Conservation (phyloP, 2,797 vertebrate genomes). For the Chromobotia macracanthus region DNA sequence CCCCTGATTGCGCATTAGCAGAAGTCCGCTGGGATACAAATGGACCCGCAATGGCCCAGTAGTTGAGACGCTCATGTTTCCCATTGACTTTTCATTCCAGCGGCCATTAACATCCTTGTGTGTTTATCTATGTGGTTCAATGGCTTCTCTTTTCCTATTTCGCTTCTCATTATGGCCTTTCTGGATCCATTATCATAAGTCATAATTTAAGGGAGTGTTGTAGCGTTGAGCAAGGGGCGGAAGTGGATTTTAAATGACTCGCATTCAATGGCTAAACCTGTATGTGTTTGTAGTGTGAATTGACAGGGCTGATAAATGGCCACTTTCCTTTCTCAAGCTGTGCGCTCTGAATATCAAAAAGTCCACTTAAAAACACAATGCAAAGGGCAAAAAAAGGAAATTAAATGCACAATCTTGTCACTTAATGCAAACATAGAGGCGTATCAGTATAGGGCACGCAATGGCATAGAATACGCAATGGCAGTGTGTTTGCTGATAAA, state of each 20-base stretch:
- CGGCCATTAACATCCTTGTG: conserved; percentile 59
- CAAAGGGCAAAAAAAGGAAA: conserved; percentile 47
- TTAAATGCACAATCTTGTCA: conserved; percentile 47
- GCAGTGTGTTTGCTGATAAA: not conserved
- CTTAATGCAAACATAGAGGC: conserved; percentile 37
- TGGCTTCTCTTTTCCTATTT: conserved; percentile 50
- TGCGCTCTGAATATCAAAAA: conserved; percentile 51
- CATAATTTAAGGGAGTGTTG: conserved; percentile 61
- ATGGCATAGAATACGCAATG: not conserved
- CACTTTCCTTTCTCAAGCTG: conserved; percentile 34
- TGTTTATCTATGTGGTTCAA: conserved; percentile 74
- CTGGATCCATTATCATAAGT: conserved; percentile 66
- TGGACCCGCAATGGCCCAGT: conserved; percentile 69
- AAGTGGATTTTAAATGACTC: conserved; percentile 43
- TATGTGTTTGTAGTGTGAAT: conserved; percentile 36
- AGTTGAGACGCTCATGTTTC: conserved; percentile 66
- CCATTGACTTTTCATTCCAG: conserved; percentile 67
- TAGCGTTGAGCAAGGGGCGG: conserved; percentile 22
- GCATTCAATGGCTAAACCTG: conserved; percentile 42
- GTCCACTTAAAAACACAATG: conserved; percentile 51
- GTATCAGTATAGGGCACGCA: conserved; percentile 18
- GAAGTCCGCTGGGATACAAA: conserved; percentile 70
- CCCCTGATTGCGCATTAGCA: conserved; percentile 74
- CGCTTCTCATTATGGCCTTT: conserved; percentile 68
- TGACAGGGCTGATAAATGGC: conserved; percentile 57